A percentile compares a stretch with the other conserved stretches of the same genome.
phyloP scores from a whole-genome alignment of 2,797 vertebrate genomes.

The Meda fulgida region DNA sequence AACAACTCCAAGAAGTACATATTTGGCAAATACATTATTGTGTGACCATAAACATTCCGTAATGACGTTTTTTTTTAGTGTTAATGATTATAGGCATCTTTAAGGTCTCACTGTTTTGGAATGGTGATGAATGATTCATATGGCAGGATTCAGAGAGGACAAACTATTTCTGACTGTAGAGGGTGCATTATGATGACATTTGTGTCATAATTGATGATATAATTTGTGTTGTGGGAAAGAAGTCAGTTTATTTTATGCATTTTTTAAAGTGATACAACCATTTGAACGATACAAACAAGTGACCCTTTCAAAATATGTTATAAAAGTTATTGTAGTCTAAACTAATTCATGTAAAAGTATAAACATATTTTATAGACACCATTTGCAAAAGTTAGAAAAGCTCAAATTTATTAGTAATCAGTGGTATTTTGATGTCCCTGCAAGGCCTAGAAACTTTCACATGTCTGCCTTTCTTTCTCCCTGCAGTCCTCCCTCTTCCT shows the following conservation, averaged over 20 bases:
- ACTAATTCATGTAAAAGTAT: not conserved
- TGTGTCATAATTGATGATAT: not conserved
- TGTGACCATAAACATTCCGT: not conserved
- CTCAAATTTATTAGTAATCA: not conserved
- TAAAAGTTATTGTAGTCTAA: not conserved
- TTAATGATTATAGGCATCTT: not conserved
- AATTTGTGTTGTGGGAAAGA: not conserved
- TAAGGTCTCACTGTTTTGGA: not conserved
- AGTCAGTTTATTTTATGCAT: not conserved
- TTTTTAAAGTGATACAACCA: not conserved
- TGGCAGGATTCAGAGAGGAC: not conserved
- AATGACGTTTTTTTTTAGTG: not conserved
- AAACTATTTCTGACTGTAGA: not conserved
- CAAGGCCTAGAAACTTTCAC: conserved; percentile 1
- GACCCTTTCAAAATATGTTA: not conserved
- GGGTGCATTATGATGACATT: not conserved
- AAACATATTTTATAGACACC: not conserved
- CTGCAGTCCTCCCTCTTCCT: conserved; percentile 38
- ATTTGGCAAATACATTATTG: not conserved
- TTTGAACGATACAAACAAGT: not conserved
- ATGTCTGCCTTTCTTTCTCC: conserved; percentile 18
- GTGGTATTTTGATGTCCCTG: not conserved
- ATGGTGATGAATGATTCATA: not conserved
- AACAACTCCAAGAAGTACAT: not conserved
- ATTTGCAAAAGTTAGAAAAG: not conserved